A percentile compares a stretch with the other conserved stretches of the same genome.
Conservation (phyloP, 2,888 invertebrate genomes). For the Nysson spinosus region DNA sequence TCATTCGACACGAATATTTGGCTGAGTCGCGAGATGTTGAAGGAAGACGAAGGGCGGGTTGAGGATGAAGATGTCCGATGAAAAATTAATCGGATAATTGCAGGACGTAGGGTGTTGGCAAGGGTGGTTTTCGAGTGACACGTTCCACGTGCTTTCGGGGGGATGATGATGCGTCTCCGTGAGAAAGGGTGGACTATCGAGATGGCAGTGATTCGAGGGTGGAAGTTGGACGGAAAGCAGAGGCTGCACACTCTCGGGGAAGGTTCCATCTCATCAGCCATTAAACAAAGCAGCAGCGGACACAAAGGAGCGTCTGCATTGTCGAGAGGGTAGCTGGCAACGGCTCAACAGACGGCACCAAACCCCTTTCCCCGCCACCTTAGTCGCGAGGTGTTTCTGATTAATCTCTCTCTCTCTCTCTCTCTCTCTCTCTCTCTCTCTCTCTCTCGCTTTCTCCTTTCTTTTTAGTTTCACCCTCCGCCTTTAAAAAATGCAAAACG, state of each 20-base stretch:
- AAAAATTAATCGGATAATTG: too few relatives aligned
- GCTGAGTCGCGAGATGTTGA: too few relatives aligned
- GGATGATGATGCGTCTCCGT: too few relatives aligned
- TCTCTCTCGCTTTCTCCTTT: conserved; percentile 36
- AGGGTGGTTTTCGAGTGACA: too few relatives aligned
- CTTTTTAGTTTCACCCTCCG: conserved; percentile 21
- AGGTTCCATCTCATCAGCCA: conserved; percentile 74
- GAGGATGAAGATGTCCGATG: too few relatives aligned
- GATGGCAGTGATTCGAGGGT: conserved; percentile 37
- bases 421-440: conserved; percentile 15
- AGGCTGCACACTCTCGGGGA: conserved; percentile 49
- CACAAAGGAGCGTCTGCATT: conserved; percentile 70
- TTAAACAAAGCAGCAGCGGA: conserved; percentile 71
- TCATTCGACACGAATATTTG: too few relatives aligned
- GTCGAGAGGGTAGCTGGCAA: conserved; percentile 59
- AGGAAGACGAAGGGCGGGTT: too few relatives aligned
- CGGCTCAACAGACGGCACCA: conserved; percentile 53
- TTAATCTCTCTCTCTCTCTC: conserved; percentile 65
- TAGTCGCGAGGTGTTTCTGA: conserved; percentile 69
- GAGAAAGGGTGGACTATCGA: conserved; percentile 21
- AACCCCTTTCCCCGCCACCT: conserved; percentile 35
- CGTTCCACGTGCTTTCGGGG: background rate
- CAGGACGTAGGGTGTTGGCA: too few relatives aligned
- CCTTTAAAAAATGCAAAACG: conserved; percentile 61
- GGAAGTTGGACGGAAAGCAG: conserved; percentile 27